Conservation (phyloP, 1,140 invertebrate genomes). For the Drosophila lini region DNA sequence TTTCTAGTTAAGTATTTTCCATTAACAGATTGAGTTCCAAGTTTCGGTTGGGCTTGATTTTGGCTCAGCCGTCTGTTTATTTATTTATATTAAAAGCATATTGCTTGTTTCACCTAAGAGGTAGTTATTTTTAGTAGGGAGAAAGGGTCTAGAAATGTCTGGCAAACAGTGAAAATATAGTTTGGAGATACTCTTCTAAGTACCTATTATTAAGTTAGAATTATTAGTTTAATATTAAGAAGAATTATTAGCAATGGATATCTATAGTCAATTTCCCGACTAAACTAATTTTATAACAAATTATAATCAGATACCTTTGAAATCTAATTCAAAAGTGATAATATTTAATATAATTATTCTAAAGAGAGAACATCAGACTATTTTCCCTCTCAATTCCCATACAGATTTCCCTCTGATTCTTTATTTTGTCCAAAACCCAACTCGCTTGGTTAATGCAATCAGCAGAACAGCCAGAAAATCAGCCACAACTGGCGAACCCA, state of each 20-base stretch:
- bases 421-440: constrained; percentile 21
- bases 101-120: constrained; percentile 5
- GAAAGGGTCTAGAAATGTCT: not conserved
- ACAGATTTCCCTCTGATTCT: constrained; percentile 1
- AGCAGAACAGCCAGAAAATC: constrained; percentile 27
- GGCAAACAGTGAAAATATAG: not conserved
- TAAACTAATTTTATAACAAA: too few species aligned
- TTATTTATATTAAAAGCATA: constrained; percentile 52
- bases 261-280: too few species aligned
- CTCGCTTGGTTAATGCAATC: constrained; percentile 49
- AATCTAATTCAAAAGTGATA: too few species aligned
- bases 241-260: too few species aligned
- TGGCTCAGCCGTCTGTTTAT: constrained; percentile 21
- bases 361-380: too few species aligned
- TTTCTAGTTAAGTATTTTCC: constrained; percentile 9
- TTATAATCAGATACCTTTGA: too few species aligned
- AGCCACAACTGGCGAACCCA: constrained; percentile 36
- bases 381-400: not conserved
- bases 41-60: constrained; percentile 1
- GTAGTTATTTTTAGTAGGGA: constrained; percentile 9
- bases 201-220: too few species aligned
- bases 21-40: constrained; percentile 4
- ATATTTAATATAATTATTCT: too few species aligned
- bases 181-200: not conserved
- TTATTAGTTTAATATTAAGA: too few species aligned